These are phyloP conservation scores for Ophion obscuratus DNA, from an alignment of 2,888 invertebrate genomes.

Conservation along the genomic window DNA sequence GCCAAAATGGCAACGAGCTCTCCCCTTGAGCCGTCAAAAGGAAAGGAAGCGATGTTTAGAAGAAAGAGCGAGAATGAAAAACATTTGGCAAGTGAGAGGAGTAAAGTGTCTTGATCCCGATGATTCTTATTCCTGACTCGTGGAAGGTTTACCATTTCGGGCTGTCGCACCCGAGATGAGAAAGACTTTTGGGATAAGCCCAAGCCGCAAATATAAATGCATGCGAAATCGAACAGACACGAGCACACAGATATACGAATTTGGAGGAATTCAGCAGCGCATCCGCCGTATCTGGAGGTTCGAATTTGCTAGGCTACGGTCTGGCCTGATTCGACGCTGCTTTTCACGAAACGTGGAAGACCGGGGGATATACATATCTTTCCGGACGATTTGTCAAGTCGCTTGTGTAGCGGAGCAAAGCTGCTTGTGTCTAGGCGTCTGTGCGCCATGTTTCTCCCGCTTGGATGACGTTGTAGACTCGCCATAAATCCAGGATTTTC, in stretches of 20 bases:
- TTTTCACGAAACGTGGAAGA: slow-evolving; percentile 52
- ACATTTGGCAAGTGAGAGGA: slow-evolving; percentile 4
- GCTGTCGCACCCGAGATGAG: slow-evolving; percentile 56
- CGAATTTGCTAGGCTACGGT: slow-evolving; percentile 51
- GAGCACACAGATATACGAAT: slow-evolving; percentile 6
- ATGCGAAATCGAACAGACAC: slow-evolving; percentile 18
- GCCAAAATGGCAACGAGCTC: background rate
- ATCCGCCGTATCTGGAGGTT: slow-evolving; percentile 48
- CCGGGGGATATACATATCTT: slow-evolving; percentile 74
- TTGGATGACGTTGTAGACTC: slow-evolving; percentile 69
- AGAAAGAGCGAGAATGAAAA: background rate
- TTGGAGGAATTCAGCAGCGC: slow-evolving; percentile 9
- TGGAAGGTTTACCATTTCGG: slow-evolving; percentile 55
- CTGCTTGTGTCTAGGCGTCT: slow-evolving; percentile 68
- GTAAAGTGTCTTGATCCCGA: slow-evolving; percentile 7
- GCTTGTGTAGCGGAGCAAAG: slow-evolving; percentile 61
- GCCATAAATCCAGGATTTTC: slow-evolving; percentile 78
- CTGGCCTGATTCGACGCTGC: slow-evolving; percentile 33
- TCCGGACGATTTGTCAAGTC: slow-evolving; percentile 80
- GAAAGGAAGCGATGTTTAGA: background rate
- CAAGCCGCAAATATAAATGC: slow-evolving; percentile 53
- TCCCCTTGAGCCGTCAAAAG: background rate
- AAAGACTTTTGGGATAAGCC: slow-evolving; percentile 68
- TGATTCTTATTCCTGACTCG: slow-evolving; percentile 15
- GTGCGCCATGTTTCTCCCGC: slow-evolving; percentile 57